These are phyloP conservation scores for Ariopsis seemanni DNA, from an alignment of 2,113 vertebrate species.

Conservation along the genomic window DNA sequence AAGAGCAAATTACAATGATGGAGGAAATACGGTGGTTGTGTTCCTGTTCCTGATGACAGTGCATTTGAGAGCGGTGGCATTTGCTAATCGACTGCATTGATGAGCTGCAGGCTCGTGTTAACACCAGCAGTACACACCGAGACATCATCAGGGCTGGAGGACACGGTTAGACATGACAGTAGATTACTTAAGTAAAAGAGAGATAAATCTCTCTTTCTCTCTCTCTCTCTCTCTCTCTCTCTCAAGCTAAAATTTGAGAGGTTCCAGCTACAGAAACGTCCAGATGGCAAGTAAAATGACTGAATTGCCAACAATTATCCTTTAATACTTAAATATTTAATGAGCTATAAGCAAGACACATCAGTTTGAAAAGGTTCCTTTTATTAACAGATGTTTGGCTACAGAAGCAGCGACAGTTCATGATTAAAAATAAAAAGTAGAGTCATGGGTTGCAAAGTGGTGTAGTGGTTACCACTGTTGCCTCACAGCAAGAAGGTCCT, in stretches of 20 bases:
- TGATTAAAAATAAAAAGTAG: not conserved
- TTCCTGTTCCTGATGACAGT: conserved; percentile 53
- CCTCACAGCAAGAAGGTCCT: too few species aligned
- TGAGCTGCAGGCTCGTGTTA: conserved; percentile 72
- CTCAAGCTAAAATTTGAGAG: not conserved
- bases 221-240: not conserved
- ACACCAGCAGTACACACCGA: conserved; percentile 71
- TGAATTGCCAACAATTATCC: not conserved
- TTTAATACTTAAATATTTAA: not conserved
- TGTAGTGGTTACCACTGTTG: too few species aligned
- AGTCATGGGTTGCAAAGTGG: not conserved
- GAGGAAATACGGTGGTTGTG: conserved; percentile 12
- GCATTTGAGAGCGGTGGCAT: conserved; percentile 58
- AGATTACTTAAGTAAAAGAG: conserved; percentile 21
- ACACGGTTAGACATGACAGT: conserved; percentile 40
- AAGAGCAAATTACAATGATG: not conserved
- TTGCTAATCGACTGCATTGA: conserved; percentile 69
- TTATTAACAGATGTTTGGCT: not conserved
- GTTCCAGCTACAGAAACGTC: not conserved
- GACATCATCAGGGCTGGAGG: conserved; percentile 18
- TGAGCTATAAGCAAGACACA: not conserved
- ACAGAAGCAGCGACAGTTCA: not conserved
- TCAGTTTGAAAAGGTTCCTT: not conserved
- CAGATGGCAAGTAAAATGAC: not conserved
- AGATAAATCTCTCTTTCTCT: conserved; percentile 14